Evolutionary conservation across 2,797 vertebrate genomes (phyloP).

Genomic region (Thamnophis elegans): DNA sequence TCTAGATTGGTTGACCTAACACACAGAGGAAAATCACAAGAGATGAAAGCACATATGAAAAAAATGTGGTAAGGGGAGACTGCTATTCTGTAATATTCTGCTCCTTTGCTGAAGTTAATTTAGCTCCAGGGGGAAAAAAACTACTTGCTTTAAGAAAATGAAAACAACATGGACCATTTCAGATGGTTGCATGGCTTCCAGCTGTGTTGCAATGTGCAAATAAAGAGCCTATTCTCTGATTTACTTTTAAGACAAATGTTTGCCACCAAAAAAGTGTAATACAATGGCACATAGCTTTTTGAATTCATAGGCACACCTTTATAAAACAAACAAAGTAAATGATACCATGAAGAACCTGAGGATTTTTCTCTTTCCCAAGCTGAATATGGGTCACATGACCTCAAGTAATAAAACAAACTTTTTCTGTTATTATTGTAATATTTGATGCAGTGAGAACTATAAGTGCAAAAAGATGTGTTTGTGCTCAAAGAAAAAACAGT

Average conservation of each 20-base stretch:
- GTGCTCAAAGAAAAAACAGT: background rate
- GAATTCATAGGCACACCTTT: conserved; percentile 26
- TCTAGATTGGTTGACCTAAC: conserved; percentile 32
- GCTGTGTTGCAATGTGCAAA: conserved; percentile 60
- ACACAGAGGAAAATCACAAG: conserved; percentile 48
- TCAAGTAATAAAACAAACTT: background rate
- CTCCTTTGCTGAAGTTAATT: conserved; percentile 55
- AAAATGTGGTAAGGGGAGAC: conserved; percentile 39
- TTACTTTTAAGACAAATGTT: conserved; percentile 51
- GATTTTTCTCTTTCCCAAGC: conserved; percentile 23
- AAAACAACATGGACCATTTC: conserved; percentile 49
- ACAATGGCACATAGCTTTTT: conserved; percentile 45
- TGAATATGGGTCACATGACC: background rate
- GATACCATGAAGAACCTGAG: conserved; percentile 21
- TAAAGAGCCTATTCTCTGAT: conserved; percentile 55
- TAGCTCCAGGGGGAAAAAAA: conserved; percentile 35
- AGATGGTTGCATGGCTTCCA: conserved; percentile 63
- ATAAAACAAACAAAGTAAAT: conserved; percentile 21
- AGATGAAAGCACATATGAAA: conserved; percentile 62
- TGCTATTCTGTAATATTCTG: conserved; percentile 51
- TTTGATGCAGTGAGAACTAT: conserved; percentile 30
- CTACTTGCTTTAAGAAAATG: conserved; percentile 60
- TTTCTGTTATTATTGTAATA: conserved; percentile 14
- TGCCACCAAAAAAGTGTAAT: conserved; percentile 58
- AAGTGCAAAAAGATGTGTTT: conserved; percentile 16